Evolutionary conservation across 2,797 vertebrate genomes (phyloP).

Genomic region (Spheniscus humboldti): DNA sequence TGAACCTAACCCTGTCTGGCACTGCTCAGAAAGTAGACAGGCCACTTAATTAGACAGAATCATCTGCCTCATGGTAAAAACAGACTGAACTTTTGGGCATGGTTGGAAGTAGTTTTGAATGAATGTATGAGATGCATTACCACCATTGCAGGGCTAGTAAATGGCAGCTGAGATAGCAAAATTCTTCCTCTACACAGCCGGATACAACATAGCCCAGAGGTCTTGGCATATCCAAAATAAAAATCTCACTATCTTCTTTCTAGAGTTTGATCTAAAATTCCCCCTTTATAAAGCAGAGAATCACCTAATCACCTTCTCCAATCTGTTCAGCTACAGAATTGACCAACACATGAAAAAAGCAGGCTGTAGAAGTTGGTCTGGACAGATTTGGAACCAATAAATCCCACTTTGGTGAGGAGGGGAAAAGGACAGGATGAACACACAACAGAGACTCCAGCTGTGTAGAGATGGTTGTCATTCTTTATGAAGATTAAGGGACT

Average conservation of each 20-base stretch:
- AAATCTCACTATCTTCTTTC: neutral
- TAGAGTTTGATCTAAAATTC: neutral
- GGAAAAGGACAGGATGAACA: neutral
- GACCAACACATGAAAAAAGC: neutral
- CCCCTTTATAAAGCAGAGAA: neutral
- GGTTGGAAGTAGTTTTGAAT: neutral
- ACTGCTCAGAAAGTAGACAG: neutral
- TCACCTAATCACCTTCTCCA: neutral
- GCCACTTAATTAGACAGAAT: neutral
- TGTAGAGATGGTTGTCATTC: slow-evolving; percentile 47
- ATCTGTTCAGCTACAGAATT: neutral
- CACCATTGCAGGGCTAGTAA: neutral
- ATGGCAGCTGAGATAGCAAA: neutral
- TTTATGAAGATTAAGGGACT: slow-evolving; percentile 55
- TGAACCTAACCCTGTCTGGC: neutral
- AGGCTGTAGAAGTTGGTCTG: neutral
- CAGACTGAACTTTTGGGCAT: neutral
- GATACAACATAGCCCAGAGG: neutral
- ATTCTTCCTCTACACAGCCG: neutral
- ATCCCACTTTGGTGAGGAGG: neutral
- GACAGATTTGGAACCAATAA: neutral
- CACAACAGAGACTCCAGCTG: neutral
- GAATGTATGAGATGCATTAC: neutral
- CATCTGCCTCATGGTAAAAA: neutral
- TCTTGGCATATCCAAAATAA: neutral